These are phyloP conservation scores for Pan paniscus DNA, from an alignment of 2,113 vertebrate species.

Conservation along the genomic window DNA sequence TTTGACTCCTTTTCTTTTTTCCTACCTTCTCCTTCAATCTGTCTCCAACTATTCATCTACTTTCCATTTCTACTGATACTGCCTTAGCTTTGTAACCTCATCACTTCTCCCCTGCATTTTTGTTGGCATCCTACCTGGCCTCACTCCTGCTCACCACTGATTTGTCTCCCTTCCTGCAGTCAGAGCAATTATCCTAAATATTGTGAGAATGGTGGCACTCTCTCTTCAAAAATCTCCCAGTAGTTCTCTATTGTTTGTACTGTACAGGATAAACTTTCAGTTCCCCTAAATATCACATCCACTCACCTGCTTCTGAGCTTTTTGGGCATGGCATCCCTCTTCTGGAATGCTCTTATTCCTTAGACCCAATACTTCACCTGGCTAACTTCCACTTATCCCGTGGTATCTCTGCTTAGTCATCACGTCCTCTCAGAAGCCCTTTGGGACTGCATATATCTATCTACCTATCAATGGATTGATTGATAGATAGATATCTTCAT, in stretches of 20 bases:
- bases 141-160: background rate
- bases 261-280: background rate
- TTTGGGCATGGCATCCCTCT: background rate
- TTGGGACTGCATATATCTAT: background rate
- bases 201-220: background rate
- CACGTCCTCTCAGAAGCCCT: background rate
- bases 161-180: background rate
- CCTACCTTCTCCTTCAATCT: background rate
- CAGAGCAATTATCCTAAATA: background rate
- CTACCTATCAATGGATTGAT: background rate
- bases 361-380: background rate
- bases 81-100: background rate
- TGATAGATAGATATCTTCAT: background rate
- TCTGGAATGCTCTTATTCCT: background rate
- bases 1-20: background rate
- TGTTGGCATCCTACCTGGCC: background rate
- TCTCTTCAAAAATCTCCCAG: background rate
- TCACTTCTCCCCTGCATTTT: background rate
- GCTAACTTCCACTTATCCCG: background rate
- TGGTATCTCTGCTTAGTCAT: background rate
- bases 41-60: background rate
- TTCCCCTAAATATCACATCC: background rate
- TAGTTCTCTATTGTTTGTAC: background rate
- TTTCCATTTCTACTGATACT: background rate
- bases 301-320: background rate